These are phyloP conservation scores for Parascotia fuliginaria DNA, from an alignment of 2,888 invertebrate species.

Conservation along the genomic window DNA sequence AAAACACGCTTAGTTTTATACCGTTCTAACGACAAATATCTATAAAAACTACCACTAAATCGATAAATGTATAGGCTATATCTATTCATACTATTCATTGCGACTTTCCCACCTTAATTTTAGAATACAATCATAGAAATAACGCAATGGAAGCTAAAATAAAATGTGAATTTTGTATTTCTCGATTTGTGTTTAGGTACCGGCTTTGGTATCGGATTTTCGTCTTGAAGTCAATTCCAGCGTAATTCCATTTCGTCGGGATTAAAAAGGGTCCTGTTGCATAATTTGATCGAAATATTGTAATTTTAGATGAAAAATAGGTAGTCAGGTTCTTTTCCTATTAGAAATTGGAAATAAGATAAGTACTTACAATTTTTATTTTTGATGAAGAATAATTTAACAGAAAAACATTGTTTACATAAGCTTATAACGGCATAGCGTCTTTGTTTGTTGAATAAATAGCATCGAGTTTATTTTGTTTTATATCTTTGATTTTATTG, in stretches of 20 bases:
- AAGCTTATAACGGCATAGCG: too few species aligned
- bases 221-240: conserved; percentile 51
- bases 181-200: conserved; percentile 27
- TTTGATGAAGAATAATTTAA: too few species aligned
- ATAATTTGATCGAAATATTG: conserved; percentile 67
- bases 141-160: conserved; percentile 37
- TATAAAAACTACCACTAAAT: conserved; percentile 19
- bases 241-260: conserved; percentile 67
- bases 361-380: too few species aligned
- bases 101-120: conserved; percentile 20
- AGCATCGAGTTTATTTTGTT: conserved; percentile 31
- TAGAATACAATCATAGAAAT: conserved; percentile 17
- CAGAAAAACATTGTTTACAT: too few species aligned
- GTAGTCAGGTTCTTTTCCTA: conserved; percentile 13
- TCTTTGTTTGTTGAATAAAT: too few species aligned
- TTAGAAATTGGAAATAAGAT: conserved; percentile 2
- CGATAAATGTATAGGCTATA: conserved; percentile 17
- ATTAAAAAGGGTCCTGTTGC: conserved; percentile 69
- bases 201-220: conserved; percentile 54
- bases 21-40: conserved; percentile 43
- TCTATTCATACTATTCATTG: conserved; percentile 25
- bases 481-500: too few species aligned
- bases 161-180: conserved; percentile 19
- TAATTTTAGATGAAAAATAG: conserved; percentile 51
- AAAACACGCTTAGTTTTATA: conserved; percentile 49